Percentiles rank a stretch among this genome's conserved stretches.
phyloP scores from a whole-genome alignment of 2,888 invertebrate genomes.

The Heliconius sara region DNA sequence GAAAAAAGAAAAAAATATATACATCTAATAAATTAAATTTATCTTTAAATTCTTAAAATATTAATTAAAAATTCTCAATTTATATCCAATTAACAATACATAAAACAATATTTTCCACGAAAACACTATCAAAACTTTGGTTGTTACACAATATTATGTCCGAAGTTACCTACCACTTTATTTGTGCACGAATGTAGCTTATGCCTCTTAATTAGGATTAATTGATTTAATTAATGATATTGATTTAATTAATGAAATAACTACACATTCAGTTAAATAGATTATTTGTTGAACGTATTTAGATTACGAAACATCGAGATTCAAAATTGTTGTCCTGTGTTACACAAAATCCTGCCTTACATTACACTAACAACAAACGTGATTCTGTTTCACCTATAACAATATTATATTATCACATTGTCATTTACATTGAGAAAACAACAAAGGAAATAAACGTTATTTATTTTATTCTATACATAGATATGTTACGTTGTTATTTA shows the following conservation, averaged over 20 bases:
- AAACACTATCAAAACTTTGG: background rate
- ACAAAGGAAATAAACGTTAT: background rate
- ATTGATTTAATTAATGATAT: constrained; percentile 21
- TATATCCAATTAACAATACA: background rate
- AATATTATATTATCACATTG: background rate
- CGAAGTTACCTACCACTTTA: background rate
- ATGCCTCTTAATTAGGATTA: constrained; percentile 11
- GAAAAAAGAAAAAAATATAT: background rate
- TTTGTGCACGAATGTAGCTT: constrained; percentile 10
- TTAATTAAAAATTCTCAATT: background rate
- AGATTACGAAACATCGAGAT: background rate
- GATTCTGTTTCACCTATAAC: background rate
- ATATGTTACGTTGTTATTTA: background rate
- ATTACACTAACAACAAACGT: background rate
- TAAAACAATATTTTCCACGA: background rate
- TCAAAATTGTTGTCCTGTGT: background rate
- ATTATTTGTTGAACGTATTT: constrained; percentile 6
- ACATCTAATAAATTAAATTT: background rate
- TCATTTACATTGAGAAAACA: background rate
- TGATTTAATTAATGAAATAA: constrained; percentile 22
- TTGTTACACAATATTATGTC: background rate
- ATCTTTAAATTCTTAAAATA: background rate
- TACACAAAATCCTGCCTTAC: background rate
- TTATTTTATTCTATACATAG: background rate
- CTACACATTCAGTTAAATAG: constrained; percentile 31